Percentiles rank a stretch among this genome's conserved stretches.
phyloP scores from a whole-genome alignment of 2,113 vertebrate species.

The Mionectes macconnelli region DNA sequence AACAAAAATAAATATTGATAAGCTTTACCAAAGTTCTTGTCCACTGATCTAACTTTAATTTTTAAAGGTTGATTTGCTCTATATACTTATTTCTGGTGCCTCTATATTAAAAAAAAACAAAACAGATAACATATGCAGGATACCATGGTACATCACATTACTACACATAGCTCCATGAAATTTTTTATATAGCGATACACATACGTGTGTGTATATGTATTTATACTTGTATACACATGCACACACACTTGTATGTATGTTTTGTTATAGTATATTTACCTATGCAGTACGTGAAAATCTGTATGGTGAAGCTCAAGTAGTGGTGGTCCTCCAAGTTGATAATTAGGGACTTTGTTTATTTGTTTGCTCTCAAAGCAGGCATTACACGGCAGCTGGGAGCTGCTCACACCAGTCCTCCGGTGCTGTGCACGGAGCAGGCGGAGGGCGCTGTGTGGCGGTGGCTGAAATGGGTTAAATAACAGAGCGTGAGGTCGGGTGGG shows the following conservation, averaged over 20 bases:
- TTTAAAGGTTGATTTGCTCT: slow-evolving; percentile 35
- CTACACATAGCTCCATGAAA: neutral
- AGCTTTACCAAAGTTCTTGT: slow-evolving; percentile 75
- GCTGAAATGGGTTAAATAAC: neutral
- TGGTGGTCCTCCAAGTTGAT: neutral
- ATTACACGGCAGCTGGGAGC: rapidly evolving
- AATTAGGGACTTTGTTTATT: neutral
- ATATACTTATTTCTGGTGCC: slow-evolving; percentile 46
- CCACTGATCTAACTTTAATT: slow-evolving; percentile 54
- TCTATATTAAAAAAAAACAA: neutral
- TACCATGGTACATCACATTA: neutral
- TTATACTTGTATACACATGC: neutral
- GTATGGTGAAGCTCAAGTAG: neutral
- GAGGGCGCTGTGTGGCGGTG: neutral
- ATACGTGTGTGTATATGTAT: neutral
- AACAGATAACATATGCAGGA: neutral
- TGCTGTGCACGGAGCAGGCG: neutral
- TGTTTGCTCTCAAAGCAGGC: neutral
- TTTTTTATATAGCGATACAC: neutral
- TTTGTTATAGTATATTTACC: slow-evolving; percentile 37
- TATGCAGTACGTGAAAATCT: slow-evolving; percentile 56
- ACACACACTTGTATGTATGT: neutral
- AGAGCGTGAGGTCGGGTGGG: rapidly evolving
- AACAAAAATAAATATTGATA: slow-evolving; percentile 41
- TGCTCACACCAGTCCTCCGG: neutral